These are phyloP conservation scores for Lithobates sylvaticus DNA, from an alignment of 2,797 vertebrate species.

Conservation along the genomic window DNA sequence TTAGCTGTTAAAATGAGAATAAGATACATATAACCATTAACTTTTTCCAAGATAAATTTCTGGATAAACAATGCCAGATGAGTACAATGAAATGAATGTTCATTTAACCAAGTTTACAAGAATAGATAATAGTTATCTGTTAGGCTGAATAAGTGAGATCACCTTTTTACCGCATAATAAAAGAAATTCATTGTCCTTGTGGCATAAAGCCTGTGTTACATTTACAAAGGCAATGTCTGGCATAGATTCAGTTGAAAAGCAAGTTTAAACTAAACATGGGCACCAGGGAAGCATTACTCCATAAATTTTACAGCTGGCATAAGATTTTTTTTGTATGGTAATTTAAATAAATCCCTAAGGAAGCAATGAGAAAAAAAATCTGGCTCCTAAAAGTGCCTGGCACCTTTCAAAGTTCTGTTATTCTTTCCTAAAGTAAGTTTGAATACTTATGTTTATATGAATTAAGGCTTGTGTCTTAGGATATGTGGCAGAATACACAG, in stretches of 20 bases:
- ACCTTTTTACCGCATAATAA: not conserved
- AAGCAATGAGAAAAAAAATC: slow-evolving; percentile 12
- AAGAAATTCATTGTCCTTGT: slow-evolving; percentile 1
- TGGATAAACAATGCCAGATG: not conserved
- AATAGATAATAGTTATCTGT: not conserved
- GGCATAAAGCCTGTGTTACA: not conserved
- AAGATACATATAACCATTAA: not conserved
- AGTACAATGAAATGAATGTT: not conserved
- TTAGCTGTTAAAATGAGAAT: not conserved
- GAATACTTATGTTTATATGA: not conserved
- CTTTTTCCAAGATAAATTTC: not conserved
- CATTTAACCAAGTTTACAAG: not conserved
- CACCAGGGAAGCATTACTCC: slow-evolving; percentile 21
- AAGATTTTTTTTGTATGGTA: slow-evolving; percentile 16
- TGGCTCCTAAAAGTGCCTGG: slow-evolving; percentile 9
- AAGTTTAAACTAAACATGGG: not conserved
- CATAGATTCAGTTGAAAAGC: slow-evolving; percentile 5
- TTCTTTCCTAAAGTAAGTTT: not conserved
- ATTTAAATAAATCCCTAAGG: slow-evolving; percentile 35
- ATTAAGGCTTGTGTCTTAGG: not conserved
- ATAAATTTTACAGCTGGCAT: slow-evolving; percentile 48
- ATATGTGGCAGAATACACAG: slow-evolving; percentile 2
- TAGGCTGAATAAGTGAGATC: not conserved
- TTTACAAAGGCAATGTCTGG: slow-evolving; percentile 14
- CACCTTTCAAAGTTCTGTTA: slow-evolving; percentile 6